Percentiles rank a stretch among this genome's conserved stretches.
These are phyloP conservation scores for Mimachlamys varia DNA, from an alignment of 2,888 invertebrate genomes.

Conservation along the genomic window DNA sequence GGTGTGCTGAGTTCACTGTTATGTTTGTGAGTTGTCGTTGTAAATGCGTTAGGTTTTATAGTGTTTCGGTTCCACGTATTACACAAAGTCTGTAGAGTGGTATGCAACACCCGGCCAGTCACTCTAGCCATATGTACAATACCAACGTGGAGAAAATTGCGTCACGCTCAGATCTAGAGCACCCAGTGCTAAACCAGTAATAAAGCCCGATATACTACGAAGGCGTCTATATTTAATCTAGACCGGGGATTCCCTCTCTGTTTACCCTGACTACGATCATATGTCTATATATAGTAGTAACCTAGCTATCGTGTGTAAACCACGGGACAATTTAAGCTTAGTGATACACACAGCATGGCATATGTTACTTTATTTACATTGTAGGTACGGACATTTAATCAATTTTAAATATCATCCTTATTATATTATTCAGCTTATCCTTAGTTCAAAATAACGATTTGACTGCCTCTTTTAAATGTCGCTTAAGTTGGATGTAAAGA, in stretches of 20 bases:
- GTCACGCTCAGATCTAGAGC: not conserved
- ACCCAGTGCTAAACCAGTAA: not conserved
- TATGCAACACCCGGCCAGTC: conserved; percentile 14
- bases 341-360: no score
- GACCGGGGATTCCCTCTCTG: not conserved
- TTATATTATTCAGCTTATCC: no score
- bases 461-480: no score
- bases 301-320: no score
- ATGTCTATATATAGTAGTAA: no score
- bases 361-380: no score
- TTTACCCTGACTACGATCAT: not conserved
- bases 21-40: not conserved
- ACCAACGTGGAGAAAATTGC: conserved; percentile 23
- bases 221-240: not conserved
- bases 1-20: not conserved
- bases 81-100: conserved; percentile 2
- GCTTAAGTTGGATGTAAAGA: no score
- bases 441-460: no score
- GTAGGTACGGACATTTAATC: no score
- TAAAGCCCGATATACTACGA: not conserved
- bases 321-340: no score
- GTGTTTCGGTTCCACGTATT: conserved; percentile 1
- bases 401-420: no score
- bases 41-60: not conserved
- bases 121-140: not conserved